Conservation (phyloP, 2,113 vertebrate species). For the Lipophrys pholis region DNA sequence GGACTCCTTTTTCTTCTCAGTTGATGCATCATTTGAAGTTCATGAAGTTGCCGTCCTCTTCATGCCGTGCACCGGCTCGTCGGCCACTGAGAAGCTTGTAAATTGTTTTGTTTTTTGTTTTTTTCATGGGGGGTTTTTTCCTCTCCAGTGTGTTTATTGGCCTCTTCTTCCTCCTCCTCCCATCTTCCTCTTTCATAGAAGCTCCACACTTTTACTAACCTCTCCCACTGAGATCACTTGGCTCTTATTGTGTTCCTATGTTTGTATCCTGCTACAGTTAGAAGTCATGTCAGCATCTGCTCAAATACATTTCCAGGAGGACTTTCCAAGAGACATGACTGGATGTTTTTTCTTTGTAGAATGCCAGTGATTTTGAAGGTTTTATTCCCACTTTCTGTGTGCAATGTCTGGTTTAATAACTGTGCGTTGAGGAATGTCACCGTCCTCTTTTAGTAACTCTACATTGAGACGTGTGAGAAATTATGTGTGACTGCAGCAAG, state of each 20-base stretch:
- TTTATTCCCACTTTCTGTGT: conserved; percentile 8
- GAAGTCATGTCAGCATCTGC: conserved; percentile 73
- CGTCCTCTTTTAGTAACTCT: background rate
- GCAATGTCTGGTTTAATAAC: background rate
- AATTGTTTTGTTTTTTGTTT: too few relatives aligned
- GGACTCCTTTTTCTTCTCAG: too few relatives aligned
- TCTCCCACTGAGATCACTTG: conserved; percentile 68
- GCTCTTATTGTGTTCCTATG: conserved; percentile 77
- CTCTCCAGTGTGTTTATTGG: too few relatives aligned
- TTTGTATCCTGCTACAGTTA: conserved; percentile 81
- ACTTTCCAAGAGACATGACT: conserved; percentile 39
- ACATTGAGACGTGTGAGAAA: background rate
- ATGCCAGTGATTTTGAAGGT: conserved; percentile 2
- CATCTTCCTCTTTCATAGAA: conserved; percentile 64
- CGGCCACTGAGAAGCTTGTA: too few relatives aligned
- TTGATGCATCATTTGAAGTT: too few relatives aligned
- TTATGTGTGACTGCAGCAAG: background rate
- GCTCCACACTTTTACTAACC: conserved; percentile 60
- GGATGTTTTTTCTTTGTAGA: background rate
- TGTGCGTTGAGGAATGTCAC: background rate
- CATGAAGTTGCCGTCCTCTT: too few relatives aligned
- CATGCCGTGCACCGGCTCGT: too few relatives aligned
- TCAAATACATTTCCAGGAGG: conserved; percentile 57
- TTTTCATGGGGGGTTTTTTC: too few relatives aligned
- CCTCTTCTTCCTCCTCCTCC: conserved; percentile 43